Percentiles rank a stretch among this genome's conserved stretches.
Conservation (phyloP, 1,140 invertebrate genomes). For the Catajapyx aquilonaris region DNA sequence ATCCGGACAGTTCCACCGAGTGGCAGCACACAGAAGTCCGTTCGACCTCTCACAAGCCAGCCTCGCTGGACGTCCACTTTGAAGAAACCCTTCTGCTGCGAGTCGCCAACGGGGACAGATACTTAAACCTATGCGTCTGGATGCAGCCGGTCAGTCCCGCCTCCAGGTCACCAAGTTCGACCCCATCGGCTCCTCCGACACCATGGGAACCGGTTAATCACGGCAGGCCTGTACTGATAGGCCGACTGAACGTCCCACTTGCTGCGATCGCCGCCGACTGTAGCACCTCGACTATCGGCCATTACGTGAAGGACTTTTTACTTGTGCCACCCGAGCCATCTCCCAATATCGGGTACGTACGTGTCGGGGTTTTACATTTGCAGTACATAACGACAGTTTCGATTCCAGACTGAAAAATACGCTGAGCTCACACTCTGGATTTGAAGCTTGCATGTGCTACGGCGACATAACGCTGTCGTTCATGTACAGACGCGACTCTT, state of each 20-base stretch:
- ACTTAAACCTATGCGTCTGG: constrained; percentile 69
- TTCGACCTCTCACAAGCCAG: too few species aligned
- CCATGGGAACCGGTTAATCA: too few species aligned
- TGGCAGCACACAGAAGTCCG: too few species aligned
- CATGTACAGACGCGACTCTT: constrained; percentile 22
- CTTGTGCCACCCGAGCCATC: constrained; percentile 18
- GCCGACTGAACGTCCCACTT: constrained; percentile 59
- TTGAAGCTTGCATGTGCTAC: constrained; percentile 71
- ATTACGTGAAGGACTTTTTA: constrained; percentile 43
- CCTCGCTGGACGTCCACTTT: constrained; percentile 37
- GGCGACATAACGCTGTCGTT: constrained; percentile 76
- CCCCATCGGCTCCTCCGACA: too few species aligned
- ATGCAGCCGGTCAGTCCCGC: constrained; percentile 17
- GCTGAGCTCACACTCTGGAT: constrained; percentile 53
- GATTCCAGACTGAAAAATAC: constrained; percentile 24
- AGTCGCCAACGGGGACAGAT: constrained; percentile 43
- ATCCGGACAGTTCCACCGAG: too few species aligned
- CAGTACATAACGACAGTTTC: too few species aligned
- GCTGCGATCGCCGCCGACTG: constrained; percentile 54
- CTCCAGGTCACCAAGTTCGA: too few species aligned
- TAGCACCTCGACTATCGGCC: constrained; percentile 51
- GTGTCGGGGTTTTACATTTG: constrained; percentile 7
- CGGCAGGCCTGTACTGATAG: constrained; percentile 37
- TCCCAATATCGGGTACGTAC: constrained; percentile 14
- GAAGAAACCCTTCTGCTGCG: constrained; percentile 53